Conservation (phyloP, 2,888 invertebrate species). For the Drosophila borealis region DNA sequence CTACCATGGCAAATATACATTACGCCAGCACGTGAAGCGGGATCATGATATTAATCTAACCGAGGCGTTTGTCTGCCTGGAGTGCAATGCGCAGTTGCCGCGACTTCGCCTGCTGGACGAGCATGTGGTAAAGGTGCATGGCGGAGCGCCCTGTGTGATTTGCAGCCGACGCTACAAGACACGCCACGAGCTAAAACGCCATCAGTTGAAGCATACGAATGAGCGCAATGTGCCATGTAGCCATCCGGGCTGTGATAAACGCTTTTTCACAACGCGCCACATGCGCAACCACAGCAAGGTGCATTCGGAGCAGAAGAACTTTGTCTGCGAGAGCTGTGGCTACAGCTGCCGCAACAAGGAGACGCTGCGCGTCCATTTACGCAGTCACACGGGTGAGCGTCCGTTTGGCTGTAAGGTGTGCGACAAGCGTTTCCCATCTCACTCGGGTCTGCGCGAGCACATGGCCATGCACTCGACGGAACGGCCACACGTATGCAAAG, state of each 20-base stretch:
- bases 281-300: slow-evolving; percentile 72
- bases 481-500: slow-evolving; percentile 72
- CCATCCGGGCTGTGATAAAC: slow-evolving; percentile 76
- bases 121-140: slow-evolving; percentile 61
- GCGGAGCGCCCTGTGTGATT: slow-evolving; percentile 62
- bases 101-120: slow-evolving; percentile 65
- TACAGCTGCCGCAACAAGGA: slow-evolving; percentile 76
- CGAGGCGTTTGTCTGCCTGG: slow-evolving; percentile 56
- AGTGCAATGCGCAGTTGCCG: slow-evolving; percentile 59
- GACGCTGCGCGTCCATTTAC: slow-evolving; percentile 74
- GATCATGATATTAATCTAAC: slow-evolving; percentile 44
- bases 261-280: slow-evolving; percentile 69
- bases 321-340: slow-evolving; percentile 81
- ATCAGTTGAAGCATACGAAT: slow-evolving; percentile 69
- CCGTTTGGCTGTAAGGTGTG: slow-evolving; percentile 77
- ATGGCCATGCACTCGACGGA: slow-evolving; percentile 80
- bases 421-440: slow-evolving; percentile 74
- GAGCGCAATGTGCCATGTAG: slow-evolving; percentile 69
- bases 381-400: slow-evolving; percentile 80
- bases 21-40: slow-evolving; percentile 64
- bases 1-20: slow-evolving; percentile 61
- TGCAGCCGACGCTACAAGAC: slow-evolving; percentile 73
- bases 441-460: slow-evolving; percentile 76
- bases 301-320: slow-evolving; percentile 76
- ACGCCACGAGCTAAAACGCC: slow-evolving; percentile 73